Conservation (phyloP, 1,140 invertebrate genomes). For the Drosophila pseudoananassae region DNA sequence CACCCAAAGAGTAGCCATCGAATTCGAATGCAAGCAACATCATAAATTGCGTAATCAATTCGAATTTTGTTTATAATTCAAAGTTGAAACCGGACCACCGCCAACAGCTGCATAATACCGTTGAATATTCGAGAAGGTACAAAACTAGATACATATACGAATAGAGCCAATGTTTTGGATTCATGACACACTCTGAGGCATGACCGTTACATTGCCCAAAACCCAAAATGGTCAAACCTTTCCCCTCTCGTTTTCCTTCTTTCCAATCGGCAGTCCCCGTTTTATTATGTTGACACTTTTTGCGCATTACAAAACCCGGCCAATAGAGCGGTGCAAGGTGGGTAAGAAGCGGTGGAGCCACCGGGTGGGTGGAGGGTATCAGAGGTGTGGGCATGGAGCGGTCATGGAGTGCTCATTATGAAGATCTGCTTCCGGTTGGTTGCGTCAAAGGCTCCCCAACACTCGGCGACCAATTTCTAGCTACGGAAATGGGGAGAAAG, state of each 20-base stretch:
- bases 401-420: conserved; percentile 53
- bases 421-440: conserved; percentile 59
- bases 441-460: conserved; percentile 25
- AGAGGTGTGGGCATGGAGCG: conserved; percentile 34
- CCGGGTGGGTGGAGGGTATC: conserved; percentile 5
- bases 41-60: conserved; percentile 58
- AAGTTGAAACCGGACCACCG: conserved; percentile 63
- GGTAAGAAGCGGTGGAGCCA: background rate
- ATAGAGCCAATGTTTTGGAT: conserved; percentile 26
- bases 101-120: conserved; percentile 46
- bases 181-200: conserved; percentile 58
- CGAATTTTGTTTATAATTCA: conserved; percentile 60
- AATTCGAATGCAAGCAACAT: conserved; percentile 55
- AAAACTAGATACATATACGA: background rate
- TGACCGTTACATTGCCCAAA: conserved; percentile 70
- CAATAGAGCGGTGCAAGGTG: conserved; percentile 19
- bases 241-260: background rate
- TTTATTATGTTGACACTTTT: conserved; percentile 66
- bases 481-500: conserved; percentile 19
- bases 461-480: conserved; percentile 5
- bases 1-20: conserved; percentile 39
- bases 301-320: conserved; percentile 55
- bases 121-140: conserved; percentile 23
- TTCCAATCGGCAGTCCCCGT: conserved; percentile 14
- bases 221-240: conserved; percentile 40